Percentiles rank a stretch among this genome's conserved stretches.
These are phyloP conservation scores for Morone saxatilis DNA, from an alignment of 2,113 vertebrate species.

Conservation along the genomic window DNA sequence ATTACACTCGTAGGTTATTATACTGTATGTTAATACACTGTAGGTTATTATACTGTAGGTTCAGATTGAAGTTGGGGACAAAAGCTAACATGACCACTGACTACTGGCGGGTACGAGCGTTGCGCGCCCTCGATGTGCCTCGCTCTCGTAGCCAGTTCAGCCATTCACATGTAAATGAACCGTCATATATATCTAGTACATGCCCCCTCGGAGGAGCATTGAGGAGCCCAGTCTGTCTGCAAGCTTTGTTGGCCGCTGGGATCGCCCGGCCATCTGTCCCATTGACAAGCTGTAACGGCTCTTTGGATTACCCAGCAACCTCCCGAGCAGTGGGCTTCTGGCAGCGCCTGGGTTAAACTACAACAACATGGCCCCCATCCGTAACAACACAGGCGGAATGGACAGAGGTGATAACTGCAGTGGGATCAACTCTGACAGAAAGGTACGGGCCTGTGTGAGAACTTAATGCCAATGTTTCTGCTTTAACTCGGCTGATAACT, in stretches of 20 bases:
- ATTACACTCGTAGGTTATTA: too few relatives aligned
- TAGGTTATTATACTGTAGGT: too few relatives aligned
- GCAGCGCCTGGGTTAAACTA: constrained; percentile 58
- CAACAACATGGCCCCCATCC: constrained; percentile 86
- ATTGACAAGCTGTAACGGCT: constrained; percentile 76
- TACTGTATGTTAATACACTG: too few relatives aligned
- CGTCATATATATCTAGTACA: constrained; percentile 75
- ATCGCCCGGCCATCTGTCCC: constrained; percentile 79
- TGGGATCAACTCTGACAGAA: constrained; percentile 83
- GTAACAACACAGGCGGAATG: constrained; percentile 65
- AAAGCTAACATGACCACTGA: constrained; percentile 8
- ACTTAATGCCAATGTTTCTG: too few relatives aligned
- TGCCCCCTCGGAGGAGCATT: constrained; percentile 44
- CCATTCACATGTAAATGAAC: constrained; percentile 89
- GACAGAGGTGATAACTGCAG: constrained; percentile 72
- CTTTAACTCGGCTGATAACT: not conserved
- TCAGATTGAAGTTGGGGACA: constrained; percentile 14
- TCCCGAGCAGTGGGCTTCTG: constrained; percentile 23
- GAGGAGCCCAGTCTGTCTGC: constrained; percentile 27
- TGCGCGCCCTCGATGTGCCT: constrained; percentile 59
- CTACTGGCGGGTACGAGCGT: constrained; percentile 70
- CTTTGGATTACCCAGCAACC: constrained; percentile 50
- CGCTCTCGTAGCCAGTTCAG: constrained; percentile 50
- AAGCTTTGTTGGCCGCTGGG: constrained; percentile 68
- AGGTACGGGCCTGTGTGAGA: constrained; percentile 78